Evolutionary conservation across 1,140 invertebrate genomes (phyloP), one percentile per base, ranked within the genome.

Genomic region (Andricus grossulariae): DNA sequence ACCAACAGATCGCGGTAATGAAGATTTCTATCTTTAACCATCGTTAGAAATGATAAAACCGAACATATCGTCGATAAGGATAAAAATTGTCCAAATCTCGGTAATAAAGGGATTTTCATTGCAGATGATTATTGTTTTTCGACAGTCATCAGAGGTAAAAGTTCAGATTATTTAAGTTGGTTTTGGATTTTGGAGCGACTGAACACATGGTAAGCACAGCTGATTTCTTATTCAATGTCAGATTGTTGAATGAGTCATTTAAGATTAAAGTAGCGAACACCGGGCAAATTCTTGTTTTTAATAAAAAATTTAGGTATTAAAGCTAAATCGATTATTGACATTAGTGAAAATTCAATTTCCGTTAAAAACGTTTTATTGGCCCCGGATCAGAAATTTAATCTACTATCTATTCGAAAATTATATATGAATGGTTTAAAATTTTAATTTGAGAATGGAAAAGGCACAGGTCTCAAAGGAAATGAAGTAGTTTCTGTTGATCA

Each of bases 81-180:
- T 18, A 51, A 6, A 11, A 3, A 54, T 1, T 54, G 16, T 1
- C 3, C 19, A 18, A 18, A 54, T 54, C 3, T 18, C n/a, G n/a
- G n/a, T 54, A 18, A n/a, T 54, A n/a, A n/a, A 15, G 19, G 16
- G 16, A 50, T 49, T 16, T 4, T 18, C 4, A 15, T 49, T 50
- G 39, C n/a, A 1, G 16, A 49, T 18, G 39, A 71, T 71, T 71
- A 71, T 71, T 71, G 70, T 71, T 71, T 71, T 71, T 71, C 32
- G 1, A 2, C 32, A 10, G 49, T 50, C 11, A 16, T 7, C 12
- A 49, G 19, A 50, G 18, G 45, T 49, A 72, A 50, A 6, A 3
- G 21, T 50, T 19, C 18, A 2, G 71, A 72, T 50, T 50, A 0
- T n/a, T 50, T 50, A 19, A 51, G 12, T 50, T 72, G 71, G 49